Conservation (phyloP, 2,797 vertebrate species). For the Sarcoramphus papa region DNA sequence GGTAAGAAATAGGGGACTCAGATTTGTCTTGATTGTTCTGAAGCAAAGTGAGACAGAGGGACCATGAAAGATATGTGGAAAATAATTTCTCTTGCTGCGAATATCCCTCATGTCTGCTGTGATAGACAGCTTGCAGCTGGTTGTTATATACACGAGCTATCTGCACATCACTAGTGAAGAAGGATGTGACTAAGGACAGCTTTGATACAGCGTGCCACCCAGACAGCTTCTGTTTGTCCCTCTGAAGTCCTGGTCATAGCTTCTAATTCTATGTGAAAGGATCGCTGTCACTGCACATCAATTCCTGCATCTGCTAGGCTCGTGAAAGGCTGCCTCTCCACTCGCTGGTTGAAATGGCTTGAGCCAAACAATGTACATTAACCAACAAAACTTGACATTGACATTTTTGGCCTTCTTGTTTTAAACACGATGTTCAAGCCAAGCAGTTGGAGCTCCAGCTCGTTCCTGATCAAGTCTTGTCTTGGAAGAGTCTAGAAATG, state of each 20-base stretch:
- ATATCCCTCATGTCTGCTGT: neutral
- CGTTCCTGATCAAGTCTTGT: neutral
- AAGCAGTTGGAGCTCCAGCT: neutral
- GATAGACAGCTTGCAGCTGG: neutral
- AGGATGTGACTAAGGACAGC: neutral
- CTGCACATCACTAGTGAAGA: neutral
- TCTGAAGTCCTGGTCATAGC: neutral
- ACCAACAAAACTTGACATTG: neutral
- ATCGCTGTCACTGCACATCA: neutral
- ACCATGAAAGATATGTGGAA: neutral
- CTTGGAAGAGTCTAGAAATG: neutral
- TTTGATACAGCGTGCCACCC: neutral
- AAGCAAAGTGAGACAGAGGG: neutral
- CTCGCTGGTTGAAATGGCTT: neutral
- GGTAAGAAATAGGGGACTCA: neutral
- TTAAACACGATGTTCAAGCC: neutral
- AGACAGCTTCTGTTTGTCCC: neutral
- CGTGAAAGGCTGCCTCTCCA: neutral
- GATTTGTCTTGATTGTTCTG: neutral
- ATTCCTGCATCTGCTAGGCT: neutral
- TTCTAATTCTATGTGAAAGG: neutral
- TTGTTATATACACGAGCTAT: rapidly evolving
- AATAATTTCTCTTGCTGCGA: neutral
- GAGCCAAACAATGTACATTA: rapidly evolving
- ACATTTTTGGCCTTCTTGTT: neutral